phyloP scores from a whole-genome alignment of 2,113 vertebrate species.

The Malurus alboscapulatus region DNA sequence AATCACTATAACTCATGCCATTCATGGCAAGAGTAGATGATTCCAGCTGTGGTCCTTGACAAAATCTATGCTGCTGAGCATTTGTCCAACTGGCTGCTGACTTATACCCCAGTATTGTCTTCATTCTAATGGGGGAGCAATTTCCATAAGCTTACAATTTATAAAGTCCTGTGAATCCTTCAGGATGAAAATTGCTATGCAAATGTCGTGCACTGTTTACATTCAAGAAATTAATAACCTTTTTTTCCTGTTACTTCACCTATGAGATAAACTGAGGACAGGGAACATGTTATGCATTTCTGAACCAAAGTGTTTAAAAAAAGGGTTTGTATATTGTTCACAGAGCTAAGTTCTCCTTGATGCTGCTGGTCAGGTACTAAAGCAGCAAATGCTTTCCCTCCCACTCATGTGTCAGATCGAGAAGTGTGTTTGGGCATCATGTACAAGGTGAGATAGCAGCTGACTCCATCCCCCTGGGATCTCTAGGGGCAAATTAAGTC shows the following conservation, averaged over 20 bases:
- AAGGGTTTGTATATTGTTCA: not conserved
- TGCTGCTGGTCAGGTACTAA: not conserved
- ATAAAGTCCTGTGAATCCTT: conserved; percentile 34
- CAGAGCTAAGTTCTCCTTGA: not conserved
- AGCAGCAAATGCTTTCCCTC: not conserved
- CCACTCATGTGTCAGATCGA: not conserved
- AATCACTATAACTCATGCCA: not conserved
- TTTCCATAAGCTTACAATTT: conserved; percentile 34
- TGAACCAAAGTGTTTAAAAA: not conserved
- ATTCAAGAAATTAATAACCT: not conserved
- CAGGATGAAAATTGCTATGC: conserved; percentile 26
- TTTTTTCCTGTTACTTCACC: conserved; percentile 18
- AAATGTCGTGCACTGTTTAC: not conserved
- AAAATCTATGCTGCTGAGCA: not conserved
- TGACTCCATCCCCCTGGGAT: not conserved
- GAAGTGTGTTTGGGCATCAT: not conserved
- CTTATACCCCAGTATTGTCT: not conserved
- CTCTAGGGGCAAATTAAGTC: not conserved
- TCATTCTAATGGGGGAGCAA: not conserved
- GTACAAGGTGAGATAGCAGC: not conserved
- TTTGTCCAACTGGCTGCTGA: conserved; percentile 33
- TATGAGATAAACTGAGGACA: not conserved
- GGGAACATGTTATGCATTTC: not conserved
- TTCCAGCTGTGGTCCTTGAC: conserved; percentile 29
- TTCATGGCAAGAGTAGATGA: not conserved